Evolutionary conservation across 2,797 vertebrate species (phyloP).

Genomic region (Coregonus ussuriensis): DNA sequence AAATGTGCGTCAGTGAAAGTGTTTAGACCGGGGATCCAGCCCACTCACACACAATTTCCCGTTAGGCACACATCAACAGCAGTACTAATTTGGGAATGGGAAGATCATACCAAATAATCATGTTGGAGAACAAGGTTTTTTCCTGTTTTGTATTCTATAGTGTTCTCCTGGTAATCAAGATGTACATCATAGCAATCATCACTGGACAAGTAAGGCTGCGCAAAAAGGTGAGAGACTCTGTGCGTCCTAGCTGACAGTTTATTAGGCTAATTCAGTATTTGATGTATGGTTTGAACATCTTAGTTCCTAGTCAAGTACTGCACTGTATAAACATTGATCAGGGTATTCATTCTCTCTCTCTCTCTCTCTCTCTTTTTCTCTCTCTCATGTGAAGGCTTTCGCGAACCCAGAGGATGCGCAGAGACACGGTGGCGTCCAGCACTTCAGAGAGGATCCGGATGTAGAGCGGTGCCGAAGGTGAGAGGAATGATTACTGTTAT

Average conservation of each 20-base stretch:
- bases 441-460: conserved; percentile 76
- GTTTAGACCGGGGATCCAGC: background rate
- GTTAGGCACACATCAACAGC: background rate
- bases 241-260: background rate
- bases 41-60: background rate
- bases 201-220: conserved; percentile 90
- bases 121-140: conserved; percentile 78
- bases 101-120: conserved; percentile 22
- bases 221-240: conserved; percentile 81
- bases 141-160: conserved; percentile 86
- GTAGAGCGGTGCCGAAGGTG: conserved; percentile 90
- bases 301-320: background rate
- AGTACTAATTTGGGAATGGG: background rate
- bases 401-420: conserved; percentile 90
- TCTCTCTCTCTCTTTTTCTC: too few relatives aligned
- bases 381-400: conserved; percentile 80
- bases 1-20: background rate
- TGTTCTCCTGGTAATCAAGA: conserved; percentile 87
- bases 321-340: background rate
- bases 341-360: background rate
- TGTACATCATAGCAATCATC: conserved; percentile 86
- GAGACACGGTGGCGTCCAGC: conserved; percentile 86
- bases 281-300: background rate
- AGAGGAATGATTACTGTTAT: conserved; percentile 29
- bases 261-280: background rate